phyloP scores from a whole-genome alignment of 2,888 invertebrate genomes.

The Dusona sp. region DNA sequence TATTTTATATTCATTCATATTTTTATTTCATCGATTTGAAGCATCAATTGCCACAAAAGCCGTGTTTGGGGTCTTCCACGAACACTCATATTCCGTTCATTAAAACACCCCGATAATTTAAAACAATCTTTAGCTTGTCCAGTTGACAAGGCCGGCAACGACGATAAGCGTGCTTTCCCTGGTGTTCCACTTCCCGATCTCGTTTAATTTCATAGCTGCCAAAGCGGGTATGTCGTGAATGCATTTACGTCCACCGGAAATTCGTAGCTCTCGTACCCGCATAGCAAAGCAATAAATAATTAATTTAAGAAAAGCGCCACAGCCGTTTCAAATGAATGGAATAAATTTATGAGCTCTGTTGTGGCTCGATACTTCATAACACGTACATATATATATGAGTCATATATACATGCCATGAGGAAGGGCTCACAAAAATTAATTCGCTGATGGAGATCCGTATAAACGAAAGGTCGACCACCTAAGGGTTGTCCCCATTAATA shows the following conservation, averaged over 20 bases:
- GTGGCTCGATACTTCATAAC: slow-evolving; percentile 10
- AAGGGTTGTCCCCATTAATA: slow-evolving; percentile 72
- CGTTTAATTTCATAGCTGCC: slow-evolving; percentile 33
- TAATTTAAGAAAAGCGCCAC: slow-evolving; percentile 61
- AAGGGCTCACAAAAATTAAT: slow-evolving; percentile 42
- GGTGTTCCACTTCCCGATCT: slow-evolving; percentile 11
- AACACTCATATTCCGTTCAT: not conserved
- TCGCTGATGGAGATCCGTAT: slow-evolving; percentile 53
- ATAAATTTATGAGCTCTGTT: slow-evolving; percentile 26
- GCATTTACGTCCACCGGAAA: slow-evolving; percentile 54
- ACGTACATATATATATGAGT: slow-evolving; percentile 15
- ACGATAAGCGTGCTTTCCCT: not conserved
- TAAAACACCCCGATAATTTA: slow-evolving; percentile 2
- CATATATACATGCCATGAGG: not conserved
- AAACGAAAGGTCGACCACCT: slow-evolving; percentile 67
- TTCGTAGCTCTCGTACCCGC: slow-evolving; percentile 61
- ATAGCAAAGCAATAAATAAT: slow-evolving; percentile 56
- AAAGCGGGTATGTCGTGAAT: slow-evolving; percentile 31
- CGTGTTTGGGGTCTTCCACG: not conserved
- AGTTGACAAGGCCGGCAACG: not conserved
- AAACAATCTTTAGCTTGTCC: not conserved
- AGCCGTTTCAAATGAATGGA: slow-evolving; percentile 19
- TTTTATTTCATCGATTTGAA: not conserved
- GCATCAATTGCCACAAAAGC: not conserved
- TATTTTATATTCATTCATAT: no score